Conservation (phyloP, 23 tunicate species). For the Styela clava region DNA sequence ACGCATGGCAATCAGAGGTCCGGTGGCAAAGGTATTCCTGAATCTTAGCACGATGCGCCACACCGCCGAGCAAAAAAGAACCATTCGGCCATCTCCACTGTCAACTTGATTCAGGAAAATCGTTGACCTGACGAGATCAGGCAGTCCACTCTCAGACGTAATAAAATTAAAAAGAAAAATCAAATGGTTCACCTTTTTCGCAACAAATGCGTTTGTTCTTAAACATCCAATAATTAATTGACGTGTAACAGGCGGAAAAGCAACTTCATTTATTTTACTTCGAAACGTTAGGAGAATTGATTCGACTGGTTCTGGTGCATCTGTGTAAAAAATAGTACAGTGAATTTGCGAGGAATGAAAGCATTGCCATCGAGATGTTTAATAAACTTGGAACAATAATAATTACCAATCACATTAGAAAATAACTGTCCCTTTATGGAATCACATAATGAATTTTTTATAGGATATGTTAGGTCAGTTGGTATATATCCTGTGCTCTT, state of each 20-base stretch:
- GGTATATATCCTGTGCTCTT: too few relatives aligned
- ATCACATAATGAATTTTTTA: too few relatives aligned
- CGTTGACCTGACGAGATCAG: too few relatives aligned
- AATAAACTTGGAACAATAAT: not conserved
- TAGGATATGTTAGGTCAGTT: too few relatives aligned
- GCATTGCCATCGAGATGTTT: not conserved
- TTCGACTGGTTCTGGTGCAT: conserved; percentile 33
- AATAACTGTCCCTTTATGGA: not conserved
- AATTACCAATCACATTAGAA: not conserved
- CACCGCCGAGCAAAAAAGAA: too few relatives aligned
- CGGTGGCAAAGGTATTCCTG: too few relatives aligned
- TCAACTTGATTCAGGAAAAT: too few relatives aligned
- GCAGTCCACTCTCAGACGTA: conserved; percentile 1
- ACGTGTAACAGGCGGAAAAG: conserved; percentile 45
- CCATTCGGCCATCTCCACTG: too few relatives aligned
- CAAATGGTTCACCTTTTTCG: conserved; percentile 40
- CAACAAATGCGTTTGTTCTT: conserved; percentile 48
- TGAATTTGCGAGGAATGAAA: too few relatives aligned
- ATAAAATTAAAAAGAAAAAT: not conserved
- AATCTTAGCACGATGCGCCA: too few relatives aligned
- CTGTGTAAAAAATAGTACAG: conserved; percentile 31
- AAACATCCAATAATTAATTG: conserved; percentile 56
- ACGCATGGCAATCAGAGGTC: too few relatives aligned
- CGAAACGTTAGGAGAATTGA: conserved; percentile 42
- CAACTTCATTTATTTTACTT: conserved; percentile 56